Conservation (phyloP, 2,113 vertebrate genomes). For the Epinephelus lanceolatus region DNA sequence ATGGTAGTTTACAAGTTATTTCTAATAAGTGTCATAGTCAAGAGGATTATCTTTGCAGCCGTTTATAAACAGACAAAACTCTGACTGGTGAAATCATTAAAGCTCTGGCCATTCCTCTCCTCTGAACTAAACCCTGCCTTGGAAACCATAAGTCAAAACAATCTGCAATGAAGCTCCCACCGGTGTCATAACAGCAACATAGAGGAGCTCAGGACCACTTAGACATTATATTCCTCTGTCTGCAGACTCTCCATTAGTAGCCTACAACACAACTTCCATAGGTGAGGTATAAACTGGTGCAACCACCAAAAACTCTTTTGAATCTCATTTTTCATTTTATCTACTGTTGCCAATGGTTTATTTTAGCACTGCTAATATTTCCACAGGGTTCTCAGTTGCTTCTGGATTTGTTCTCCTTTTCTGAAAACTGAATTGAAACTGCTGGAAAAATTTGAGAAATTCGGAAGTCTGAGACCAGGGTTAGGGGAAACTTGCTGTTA, state of each 20-base stretch:
- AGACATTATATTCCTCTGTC: constrained; percentile 11
- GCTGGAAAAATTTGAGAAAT: not conserved
- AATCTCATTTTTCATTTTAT: not conserved
- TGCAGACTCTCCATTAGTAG: not conserved
- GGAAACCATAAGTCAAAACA: constrained; percentile 69
- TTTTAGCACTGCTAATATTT: constrained; percentile 11
- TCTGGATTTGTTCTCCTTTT: constrained; percentile 7
- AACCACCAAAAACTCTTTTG: not conserved
- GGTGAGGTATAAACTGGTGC: constrained; percentile 1
- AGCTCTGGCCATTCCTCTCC: constrained; percentile 51
- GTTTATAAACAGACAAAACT: constrained; percentile 24
- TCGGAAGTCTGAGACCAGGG: not conserved
- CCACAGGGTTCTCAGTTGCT: constrained; percentile 6
- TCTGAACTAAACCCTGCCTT: constrained; percentile 51
- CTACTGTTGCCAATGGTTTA: not conserved
- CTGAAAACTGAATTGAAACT: not conserved
- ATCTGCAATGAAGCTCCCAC: constrained; percentile 51
- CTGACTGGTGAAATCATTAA: constrained; percentile 68
- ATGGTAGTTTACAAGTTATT: constrained; percentile 17
- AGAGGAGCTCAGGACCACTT: constrained; percentile 4
- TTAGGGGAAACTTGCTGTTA: not conserved
- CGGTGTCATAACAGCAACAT: constrained; percentile 52
- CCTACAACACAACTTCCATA: not conserved
- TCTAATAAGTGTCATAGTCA: not conserved
- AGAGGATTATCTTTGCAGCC: constrained; percentile 8